Evolutionary conservation across 2,888 invertebrate species (phyloP).

Genomic region (Chalcosyrphus nemorum): DNA sequence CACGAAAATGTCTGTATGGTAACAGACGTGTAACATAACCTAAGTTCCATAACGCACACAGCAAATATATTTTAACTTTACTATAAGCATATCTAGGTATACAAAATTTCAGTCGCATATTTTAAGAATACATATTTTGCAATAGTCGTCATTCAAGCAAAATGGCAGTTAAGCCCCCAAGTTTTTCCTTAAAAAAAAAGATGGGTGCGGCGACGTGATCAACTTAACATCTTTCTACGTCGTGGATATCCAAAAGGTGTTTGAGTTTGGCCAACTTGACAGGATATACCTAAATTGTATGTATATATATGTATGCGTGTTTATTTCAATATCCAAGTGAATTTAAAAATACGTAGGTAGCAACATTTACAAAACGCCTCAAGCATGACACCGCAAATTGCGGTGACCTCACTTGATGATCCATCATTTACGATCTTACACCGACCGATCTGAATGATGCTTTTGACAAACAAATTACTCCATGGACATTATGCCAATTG

Average conservation of each 20-base stretch:
- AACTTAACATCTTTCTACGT: constrained; percentile 44
- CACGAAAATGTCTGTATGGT: neutral
- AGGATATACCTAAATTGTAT: neutral
- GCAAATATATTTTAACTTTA: neutral
- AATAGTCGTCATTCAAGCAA: constrained; percentile 34
- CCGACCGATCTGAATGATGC: constrained; percentile 9
- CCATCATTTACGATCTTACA: constrained; percentile 43
- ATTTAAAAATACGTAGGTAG: neutral
- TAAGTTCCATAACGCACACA: neutral
- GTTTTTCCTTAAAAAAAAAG: neutral
- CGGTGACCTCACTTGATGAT: constrained; percentile 60
- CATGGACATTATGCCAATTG: constrained; percentile 35
- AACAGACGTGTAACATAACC: too few relatives aligned
- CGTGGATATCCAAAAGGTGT: constrained; percentile 4
- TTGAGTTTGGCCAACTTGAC: constrained; percentile 12
- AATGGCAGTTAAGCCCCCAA: constrained; percentile 8
- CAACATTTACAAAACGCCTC: constrained; percentile 19
- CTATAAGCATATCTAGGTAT: too few relatives aligned
- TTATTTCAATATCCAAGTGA: neutral
- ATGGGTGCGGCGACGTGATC: constrained; percentile 60
- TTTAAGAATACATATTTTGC: constrained; percentile 28
- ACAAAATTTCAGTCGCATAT: neutral
- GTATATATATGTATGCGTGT: neutral
- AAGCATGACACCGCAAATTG: constrained; percentile 29
- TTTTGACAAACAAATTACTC: constrained; percentile 6